Evolutionary conservation across 2,888 invertebrate genomes (phyloP).

Genomic region (Philereme transversata): DNA sequence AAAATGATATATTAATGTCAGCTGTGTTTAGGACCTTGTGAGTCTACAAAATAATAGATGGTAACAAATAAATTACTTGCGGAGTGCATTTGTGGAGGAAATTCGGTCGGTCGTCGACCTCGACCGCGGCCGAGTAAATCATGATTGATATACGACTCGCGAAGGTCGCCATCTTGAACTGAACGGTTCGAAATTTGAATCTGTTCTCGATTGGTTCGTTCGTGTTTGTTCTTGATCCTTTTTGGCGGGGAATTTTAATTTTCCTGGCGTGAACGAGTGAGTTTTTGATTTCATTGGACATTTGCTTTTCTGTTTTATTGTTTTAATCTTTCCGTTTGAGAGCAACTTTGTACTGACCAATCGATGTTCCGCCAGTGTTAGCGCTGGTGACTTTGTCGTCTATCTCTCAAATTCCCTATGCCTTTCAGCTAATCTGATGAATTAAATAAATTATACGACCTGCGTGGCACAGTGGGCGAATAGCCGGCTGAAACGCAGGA

Average conservation of each 20-base stretch:
- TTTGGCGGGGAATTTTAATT: conserved; percentile 36
- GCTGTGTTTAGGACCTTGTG: conserved; percentile 84
- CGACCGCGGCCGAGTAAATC: conserved; percentile 78
- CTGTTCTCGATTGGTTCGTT: conserved; percentile 68
- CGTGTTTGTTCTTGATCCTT: conserved; percentile 37
- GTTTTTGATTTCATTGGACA: conserved; percentile 32
- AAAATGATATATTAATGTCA: conserved; percentile 84
- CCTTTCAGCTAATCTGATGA: no score
- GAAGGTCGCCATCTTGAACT: conserved; percentile 82
- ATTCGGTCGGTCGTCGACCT: conserved; percentile 82
- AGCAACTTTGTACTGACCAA: conserved; percentile 1
- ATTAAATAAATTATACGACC: no score
- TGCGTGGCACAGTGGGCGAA: no score
- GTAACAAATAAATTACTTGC: conserved; percentile 82
- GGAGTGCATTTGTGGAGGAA: conserved; percentile 82
- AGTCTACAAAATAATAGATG: conserved; percentile 84
- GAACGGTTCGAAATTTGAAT: conserved; percentile 79
- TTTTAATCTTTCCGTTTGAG: conserved; percentile 17
- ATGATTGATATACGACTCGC: conserved; percentile 79
- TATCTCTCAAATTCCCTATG: not conserved
- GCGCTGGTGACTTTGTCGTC: not conserved
- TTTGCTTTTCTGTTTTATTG: conserved; percentile 29
- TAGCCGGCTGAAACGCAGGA: no score
- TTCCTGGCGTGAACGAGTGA: conserved; percentile 24
- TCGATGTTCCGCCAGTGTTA: not conserved